Percentiles rank a stretch among this genome's conserved stretches.
Conservation (phyloP, 2,113 vertebrate genomes). For the Hemichromis elongatus region DNA sequence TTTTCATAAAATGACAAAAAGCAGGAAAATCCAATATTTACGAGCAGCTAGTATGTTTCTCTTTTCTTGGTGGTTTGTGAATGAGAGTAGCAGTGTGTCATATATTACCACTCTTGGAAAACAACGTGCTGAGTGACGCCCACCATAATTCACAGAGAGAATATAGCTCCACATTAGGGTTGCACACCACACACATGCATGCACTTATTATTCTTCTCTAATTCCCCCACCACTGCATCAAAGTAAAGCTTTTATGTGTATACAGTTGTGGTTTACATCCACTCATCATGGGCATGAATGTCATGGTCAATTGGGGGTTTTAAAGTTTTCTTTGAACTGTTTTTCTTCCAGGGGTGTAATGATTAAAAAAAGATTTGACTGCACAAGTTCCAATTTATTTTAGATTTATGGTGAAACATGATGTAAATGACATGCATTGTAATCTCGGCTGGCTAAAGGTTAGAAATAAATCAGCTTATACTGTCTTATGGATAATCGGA, state of each 20-base stretch:
- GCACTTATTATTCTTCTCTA: not conserved
- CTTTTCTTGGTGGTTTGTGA: not conserved
- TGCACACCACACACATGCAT: not conserved
- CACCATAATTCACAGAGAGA: slow-evolving; percentile 22
- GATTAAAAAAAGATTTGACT: not conserved
- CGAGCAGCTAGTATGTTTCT: not conserved
- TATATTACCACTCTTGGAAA: slow-evolving; percentile 21
- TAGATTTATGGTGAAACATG: not conserved
- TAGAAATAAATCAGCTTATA: not conserved
- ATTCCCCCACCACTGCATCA: not conserved
- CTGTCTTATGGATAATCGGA: not conserved
- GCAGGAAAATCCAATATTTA: not conserved
- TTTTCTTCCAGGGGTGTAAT: not conserved
- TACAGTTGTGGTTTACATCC: not conserved
- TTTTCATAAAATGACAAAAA: not conserved
- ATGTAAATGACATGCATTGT: not conserved
- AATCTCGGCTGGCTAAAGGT: not conserved
- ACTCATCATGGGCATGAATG: not conserved
- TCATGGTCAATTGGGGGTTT: not conserved
- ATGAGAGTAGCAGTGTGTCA: not conserved
- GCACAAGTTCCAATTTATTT: not conserved
- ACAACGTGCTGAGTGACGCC: slow-evolving; percentile 18
- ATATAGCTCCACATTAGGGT: not conserved
- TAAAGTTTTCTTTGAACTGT: not conserved
- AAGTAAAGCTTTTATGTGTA: not conserved